Conservation (phyloP, 1,140 invertebrate species). For the Caerostris extrusa region DNA sequence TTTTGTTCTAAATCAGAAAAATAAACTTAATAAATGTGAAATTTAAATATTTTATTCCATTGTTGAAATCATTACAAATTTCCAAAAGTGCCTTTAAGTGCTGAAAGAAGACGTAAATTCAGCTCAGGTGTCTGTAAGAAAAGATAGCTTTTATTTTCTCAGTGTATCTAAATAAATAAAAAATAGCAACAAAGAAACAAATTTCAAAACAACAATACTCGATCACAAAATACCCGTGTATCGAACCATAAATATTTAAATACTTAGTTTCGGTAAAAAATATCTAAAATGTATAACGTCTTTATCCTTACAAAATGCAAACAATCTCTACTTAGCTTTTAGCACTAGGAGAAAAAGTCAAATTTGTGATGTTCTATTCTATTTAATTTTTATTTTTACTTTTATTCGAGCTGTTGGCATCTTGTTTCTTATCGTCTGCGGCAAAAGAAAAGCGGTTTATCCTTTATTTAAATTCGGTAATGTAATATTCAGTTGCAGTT, state of each 20-base stretch:
- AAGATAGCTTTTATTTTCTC: background rate
- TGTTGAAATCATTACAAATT: too few species aligned
- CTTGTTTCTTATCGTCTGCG: background rate
- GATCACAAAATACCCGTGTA: background rate
- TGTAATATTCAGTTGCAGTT: conserved; percentile 10
- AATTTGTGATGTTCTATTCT: background rate
- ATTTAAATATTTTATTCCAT: too few species aligned
- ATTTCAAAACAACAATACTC: background rate
- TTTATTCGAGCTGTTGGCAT: background rate
- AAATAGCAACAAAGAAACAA: background rate
- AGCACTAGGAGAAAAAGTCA: background rate
- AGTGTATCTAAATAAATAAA: background rate
- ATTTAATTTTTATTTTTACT: background rate
- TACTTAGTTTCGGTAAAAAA: background rate
- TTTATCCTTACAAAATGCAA: conserved; percentile 1
- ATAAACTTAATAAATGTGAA: too few species aligned
- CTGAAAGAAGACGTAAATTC: background rate
- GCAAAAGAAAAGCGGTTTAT: background rate
- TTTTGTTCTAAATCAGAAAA: too few species aligned
- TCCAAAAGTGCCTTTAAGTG: background rate
- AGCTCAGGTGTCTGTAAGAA: background rate
- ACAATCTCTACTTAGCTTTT: background rate
- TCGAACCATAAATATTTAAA: background rate
- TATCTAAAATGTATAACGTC: background rate
- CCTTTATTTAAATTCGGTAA: conserved; percentile 34